A percentile compares a stretch with the other conserved stretches of the same genome.
phyloP scores from a whole-genome alignment of 2,888 invertebrate species.

The Zeuzera pyrina region DNA sequence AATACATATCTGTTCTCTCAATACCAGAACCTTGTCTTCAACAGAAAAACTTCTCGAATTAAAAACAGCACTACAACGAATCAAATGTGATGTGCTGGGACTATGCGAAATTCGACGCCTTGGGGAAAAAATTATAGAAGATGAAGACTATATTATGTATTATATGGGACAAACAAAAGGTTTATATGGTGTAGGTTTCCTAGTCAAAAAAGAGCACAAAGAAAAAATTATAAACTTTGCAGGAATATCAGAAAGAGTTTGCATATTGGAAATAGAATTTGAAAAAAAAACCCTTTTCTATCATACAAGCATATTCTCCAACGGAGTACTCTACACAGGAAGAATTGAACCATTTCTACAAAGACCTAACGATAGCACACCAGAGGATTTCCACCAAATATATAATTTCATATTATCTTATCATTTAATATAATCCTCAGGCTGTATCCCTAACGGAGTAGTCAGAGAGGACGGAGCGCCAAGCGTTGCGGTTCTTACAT shows the following conservation, averaged over 20 bases:
- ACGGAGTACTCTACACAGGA: constrained; percentile 15
- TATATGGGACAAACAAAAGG: constrained; percentile 17
- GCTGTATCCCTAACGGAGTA: too few species aligned
- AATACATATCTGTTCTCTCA: background rate
- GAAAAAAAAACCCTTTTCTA: constrained; percentile 11
- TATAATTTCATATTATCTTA: too few species aligned
- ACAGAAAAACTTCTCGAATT: background rate
- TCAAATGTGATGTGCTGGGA: constrained; percentile 3
- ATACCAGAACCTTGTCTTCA: background rate
- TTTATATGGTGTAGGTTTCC: constrained; percentile 16
- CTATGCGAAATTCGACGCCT: constrained; percentile 13
- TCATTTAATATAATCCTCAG: too few species aligned
- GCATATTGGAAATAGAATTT: constrained; percentile 15
- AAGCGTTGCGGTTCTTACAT: too few species aligned
- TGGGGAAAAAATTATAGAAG: constrained; percentile 14
- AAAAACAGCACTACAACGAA: background rate
- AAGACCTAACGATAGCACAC: constrained; percentile 11
- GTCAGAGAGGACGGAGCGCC: too few species aligned
- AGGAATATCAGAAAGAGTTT: constrained; percentile 19
- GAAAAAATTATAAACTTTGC: constrained; percentile 15
- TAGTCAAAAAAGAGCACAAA: constrained; percentile 15
- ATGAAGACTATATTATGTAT: constrained; percentile 15
- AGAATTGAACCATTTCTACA: constrained; percentile 15
- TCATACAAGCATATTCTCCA: constrained; percentile 15
- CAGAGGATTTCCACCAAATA: too few species aligned